Evolutionary conservation across 2,797 vertebrate species (phyloP).

Genomic region (Triplophysa yarkandensis): DNA sequence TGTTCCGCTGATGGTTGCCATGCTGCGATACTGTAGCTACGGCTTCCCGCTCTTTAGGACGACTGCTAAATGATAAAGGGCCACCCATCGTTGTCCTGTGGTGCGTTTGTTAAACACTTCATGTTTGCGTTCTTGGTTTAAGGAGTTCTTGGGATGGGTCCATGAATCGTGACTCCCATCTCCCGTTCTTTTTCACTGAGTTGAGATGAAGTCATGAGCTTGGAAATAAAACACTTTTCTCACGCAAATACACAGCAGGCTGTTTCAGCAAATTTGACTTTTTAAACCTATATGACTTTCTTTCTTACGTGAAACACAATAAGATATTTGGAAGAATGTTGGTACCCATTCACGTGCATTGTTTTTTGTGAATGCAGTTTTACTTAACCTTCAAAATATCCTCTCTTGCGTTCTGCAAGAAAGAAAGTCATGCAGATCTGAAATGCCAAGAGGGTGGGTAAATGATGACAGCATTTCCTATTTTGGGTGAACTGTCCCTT

Average conservation of each 20-base stretch:
- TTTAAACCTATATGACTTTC: too few species aligned
- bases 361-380: too few species aligned
- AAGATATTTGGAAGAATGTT: too few species aligned
- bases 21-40: slow-evolving; percentile 55
- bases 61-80: slow-evolving; percentile 44
- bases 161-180: slow-evolving; percentile 18
- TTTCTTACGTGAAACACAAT: too few species aligned
- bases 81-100: slow-evolving; percentile 39
- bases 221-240: slow-evolving; percentile 6
- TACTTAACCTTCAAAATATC: too few species aligned
- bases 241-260: slow-evolving; percentile 21
- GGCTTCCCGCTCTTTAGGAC: slow-evolving; percentile 46
- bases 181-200: slow-evolving; percentile 16
- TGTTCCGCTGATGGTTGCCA: slow-evolving; percentile 61
- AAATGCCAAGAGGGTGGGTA: too few species aligned
- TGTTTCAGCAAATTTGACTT: too few species aligned
- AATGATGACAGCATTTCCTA: too few species aligned
- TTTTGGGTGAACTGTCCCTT: too few species aligned
- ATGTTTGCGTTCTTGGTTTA: slow-evolving; percentile 31
- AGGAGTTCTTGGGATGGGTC: slow-evolving; percentile 28
- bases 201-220: slow-evolving; percentile 22
- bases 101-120: slow-evolving; percentile 44
- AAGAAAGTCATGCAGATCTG: too few species aligned
- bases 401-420: too few species aligned
- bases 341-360: too few species aligned